phyloP scores from a whole-genome alignment of 2,113 vertebrate genomes.

The Zosterops lateralis region DNA sequence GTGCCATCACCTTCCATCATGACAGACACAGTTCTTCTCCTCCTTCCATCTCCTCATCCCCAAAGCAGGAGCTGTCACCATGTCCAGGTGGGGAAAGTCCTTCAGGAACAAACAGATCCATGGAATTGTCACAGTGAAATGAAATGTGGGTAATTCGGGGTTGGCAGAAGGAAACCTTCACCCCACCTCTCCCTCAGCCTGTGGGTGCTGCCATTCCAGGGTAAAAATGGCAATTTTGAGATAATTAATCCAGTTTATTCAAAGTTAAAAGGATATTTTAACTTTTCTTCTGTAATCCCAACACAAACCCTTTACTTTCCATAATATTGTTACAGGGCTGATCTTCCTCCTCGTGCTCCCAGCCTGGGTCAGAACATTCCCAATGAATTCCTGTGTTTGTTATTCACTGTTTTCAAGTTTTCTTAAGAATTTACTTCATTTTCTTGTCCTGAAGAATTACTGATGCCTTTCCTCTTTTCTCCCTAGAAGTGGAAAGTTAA shows the following conservation, averaged over 20 bases:
- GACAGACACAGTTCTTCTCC: rapidly evolving
- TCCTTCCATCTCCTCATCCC: not conserved
- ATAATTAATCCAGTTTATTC: rapidly evolving
- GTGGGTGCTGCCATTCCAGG: not conserved
- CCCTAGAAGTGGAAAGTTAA: constrained; percentile 91
- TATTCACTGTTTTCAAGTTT: not conserved
- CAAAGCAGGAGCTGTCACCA: not conserved
- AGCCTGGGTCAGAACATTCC: not conserved
- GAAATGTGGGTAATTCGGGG: rapidly evolving
- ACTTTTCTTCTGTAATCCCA: not conserved
- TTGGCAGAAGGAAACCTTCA: not conserved
- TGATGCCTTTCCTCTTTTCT: not conserved
- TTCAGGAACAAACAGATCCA: rapidly evolving
- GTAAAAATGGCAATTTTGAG: not conserved
- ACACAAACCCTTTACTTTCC: not conserved
- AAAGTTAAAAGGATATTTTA: not conserved
- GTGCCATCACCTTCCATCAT: not conserved
- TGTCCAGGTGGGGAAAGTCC: not conserved
- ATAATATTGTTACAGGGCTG: rapidly evolving
- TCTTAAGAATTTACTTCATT: not conserved
- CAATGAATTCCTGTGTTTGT: rapidly evolving
- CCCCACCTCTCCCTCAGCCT: not conserved
- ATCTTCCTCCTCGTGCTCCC: rapidly evolving
- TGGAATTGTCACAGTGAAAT: rapidly evolving
- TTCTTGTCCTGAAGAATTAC: not conserved